These are phyloP conservation scores for Progne subis DNA, from an alignment of 2,113 vertebrate species.

Conservation along the genomic window DNA sequence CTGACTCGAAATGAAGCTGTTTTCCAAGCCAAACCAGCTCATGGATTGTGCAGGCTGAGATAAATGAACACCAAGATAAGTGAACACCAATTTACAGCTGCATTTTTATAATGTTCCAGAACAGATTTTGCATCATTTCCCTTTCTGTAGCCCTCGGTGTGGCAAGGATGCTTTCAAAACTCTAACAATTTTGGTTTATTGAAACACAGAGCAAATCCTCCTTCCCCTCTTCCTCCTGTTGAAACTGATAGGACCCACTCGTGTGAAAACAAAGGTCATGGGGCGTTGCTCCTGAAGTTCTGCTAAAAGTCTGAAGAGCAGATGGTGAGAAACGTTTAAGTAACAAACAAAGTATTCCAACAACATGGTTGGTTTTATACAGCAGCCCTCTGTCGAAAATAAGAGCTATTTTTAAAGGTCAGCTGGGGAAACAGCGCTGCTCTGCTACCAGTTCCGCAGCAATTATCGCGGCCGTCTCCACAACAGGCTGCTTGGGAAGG, in stretches of 20 bases:
- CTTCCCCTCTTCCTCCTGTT: background rate
- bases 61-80: accelerated
- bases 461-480: background rate
- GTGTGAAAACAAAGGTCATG: background rate
- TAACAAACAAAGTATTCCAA: background rate
- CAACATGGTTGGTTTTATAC: background rate
- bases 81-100: background rate
- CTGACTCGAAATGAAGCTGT: background rate
- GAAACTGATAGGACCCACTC: background rate
- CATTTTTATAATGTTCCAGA: background rate
- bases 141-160: background rate
- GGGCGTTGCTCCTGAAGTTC: background rate
- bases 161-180: background rate
- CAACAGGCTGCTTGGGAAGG: background rate
- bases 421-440: background rate
- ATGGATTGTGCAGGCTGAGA: background rate
- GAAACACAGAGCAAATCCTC: background rate
- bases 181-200: background rate
- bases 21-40: background rate
- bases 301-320: background rate
- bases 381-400: background rate
- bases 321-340: background rate
- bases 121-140: background rate
- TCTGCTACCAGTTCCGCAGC: background rate
- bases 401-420: constrained; percentile 37